phyloP scores from a whole-genome alignment of 2,113 vertebrate species.

The Lynx canadensis region DNA sequence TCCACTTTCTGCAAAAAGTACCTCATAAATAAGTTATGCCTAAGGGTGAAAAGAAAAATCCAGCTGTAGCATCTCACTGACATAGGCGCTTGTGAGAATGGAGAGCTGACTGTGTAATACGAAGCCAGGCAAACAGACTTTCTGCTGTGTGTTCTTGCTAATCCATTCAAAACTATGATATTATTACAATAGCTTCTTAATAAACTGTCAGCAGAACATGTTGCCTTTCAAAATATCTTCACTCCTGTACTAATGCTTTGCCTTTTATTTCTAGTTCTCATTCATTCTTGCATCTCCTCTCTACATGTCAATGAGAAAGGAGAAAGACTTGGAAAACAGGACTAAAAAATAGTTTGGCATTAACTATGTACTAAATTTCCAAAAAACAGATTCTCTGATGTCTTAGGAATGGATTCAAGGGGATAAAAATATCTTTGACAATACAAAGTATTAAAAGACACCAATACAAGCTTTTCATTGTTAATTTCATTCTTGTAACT shows the following conservation, averaged over 20 bases:
- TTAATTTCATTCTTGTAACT: constrained; percentile 23
- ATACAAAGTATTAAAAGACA: constrained; percentile 47
- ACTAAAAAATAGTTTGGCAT: constrained; percentile 13
- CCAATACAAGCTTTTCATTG: constrained; percentile 18
- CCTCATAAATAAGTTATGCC: background rate
- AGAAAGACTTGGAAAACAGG: constrained; percentile 22
- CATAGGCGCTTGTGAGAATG: background rate
- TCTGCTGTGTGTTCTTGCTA: background rate
- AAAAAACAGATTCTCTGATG: constrained; percentile 42
- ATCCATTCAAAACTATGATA: background rate
- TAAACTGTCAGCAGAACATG: background rate
- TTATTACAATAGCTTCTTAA: background rate
- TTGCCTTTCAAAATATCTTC: background rate
- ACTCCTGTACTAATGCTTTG: background rate
- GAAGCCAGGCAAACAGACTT: background rate
- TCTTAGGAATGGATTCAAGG: constrained; percentile 44
- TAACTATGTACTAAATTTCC: constrained; percentile 23
- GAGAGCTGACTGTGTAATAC: background rate
- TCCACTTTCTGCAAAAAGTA: background rate
- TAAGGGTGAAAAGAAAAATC: background rate
- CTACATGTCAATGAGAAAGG: background rate
- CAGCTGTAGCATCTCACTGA: background rate
- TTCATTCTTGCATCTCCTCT: background rate
- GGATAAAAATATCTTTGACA: constrained; percentile 50
- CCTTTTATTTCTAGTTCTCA: background rate